Base-by-base conservation (phyloP, 2,797 vertebrate genomes). In the Thripadectes ignobilis region DNA sequence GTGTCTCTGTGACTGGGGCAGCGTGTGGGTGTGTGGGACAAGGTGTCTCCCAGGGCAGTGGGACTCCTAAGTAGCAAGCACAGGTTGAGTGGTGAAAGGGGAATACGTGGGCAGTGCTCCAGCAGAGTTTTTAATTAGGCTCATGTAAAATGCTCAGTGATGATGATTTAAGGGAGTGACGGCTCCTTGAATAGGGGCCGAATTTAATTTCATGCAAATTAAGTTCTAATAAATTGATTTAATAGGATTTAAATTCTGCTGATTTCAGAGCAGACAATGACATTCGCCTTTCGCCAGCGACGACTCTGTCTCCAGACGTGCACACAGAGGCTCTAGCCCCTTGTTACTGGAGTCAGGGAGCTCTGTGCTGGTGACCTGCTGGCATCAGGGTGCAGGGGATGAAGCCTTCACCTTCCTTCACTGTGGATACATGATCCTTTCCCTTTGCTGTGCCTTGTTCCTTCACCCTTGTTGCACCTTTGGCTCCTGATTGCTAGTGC, bases 161-260 rank as follows among this genome's bases (percentile, higher is more conserved):
- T 85, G 86, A 95, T 96, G 92, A 95, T 97, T 96, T 97, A 97
- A 95, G 86, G 95, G 91, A 96, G 89, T 95, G 96, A 96, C 14
- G 46, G 86, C 91, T 96, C 86, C 94, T 97, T 97, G 96, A 97
- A 97, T 93, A 95, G 95, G 92, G 94, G 82, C 94, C 41, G 96
- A 96, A 97, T 97, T 97, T 97, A 97, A 97, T 97, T 97, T 97
- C 96, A 97, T 97, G 97, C 97, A 96, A 97, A 97, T 97, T 97
- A 97, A 97, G 52, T 3, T 27, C 93, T 97, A 97, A 97, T 97
- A 97, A 97, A 97, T 97, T 95, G 95, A 96, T 97, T 96, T 97
- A 97, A 96, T 97, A 94, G 96, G 95, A 97, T 97, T 97, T 97
- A 96, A 96, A 95, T 95, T 95, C 86, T 94, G 91, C 94, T 97